These are phyloP conservation scores for Zaprionus bogoriensis DNA, from an alignment of 2,888 invertebrate genomes.

Conservation along the genomic window DNA sequence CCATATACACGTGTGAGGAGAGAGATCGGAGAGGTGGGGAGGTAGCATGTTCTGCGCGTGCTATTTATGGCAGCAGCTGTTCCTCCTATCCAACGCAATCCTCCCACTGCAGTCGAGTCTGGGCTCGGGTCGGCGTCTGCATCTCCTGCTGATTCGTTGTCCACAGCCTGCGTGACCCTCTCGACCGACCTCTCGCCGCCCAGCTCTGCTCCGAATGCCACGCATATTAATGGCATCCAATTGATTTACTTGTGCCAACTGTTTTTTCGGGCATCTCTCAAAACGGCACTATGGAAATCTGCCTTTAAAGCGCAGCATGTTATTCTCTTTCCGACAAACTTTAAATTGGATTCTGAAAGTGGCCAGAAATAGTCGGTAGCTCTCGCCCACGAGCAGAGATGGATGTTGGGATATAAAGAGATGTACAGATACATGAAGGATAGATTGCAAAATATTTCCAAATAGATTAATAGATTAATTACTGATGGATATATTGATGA, in stretches of 20 bases:
- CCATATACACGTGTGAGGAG: neutral
- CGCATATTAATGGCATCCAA: slow-evolving; percentile 71
- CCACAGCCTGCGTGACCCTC: slow-evolving; percentile 5
- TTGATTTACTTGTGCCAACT: slow-evolving; percentile 63
- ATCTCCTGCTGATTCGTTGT: neutral
- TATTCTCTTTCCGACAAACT: slow-evolving; percentile 1
- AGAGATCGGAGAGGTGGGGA: slow-evolving; percentile 18
- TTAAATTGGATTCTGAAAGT: too few relatives aligned
- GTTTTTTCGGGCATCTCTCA: slow-evolving; percentile 8
- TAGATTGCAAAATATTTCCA: too few relatives aligned
- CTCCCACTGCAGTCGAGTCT: neutral
- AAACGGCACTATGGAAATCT: slow-evolving; percentile 26
- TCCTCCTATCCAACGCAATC: slow-evolving; percentile 11
- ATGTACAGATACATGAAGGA: too few relatives aligned
- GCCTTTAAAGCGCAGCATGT: slow-evolving; percentile 1
- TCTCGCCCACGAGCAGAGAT: too few relatives aligned
- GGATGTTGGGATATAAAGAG: too few relatives aligned
- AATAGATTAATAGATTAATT: too few relatives aligned
- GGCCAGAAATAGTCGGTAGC: too few relatives aligned
- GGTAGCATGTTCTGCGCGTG: slow-evolving; percentile 37
- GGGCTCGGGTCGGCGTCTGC: neutral
- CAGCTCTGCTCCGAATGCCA: slow-evolving; percentile 24
- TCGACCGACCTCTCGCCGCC: neutral
- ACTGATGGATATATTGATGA: neutral
- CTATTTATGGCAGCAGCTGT: slow-evolving; percentile 68